These are phyloP conservation scores for Panulirus ornatus DNA, from an alignment of 1,140 invertebrate genomes.

Conservation along the genomic window DNA sequence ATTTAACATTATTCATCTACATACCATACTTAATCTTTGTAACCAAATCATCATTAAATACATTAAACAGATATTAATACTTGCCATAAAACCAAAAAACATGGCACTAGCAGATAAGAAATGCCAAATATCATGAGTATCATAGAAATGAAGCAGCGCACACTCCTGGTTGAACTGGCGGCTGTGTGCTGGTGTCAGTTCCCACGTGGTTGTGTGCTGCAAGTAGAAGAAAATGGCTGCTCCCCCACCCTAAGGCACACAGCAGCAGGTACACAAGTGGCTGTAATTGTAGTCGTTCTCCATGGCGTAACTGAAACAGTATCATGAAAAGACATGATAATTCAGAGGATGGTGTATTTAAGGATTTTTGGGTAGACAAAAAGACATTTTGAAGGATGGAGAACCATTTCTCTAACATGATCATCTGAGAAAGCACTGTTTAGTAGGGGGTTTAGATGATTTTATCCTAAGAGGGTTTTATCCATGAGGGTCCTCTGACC, in stretches of 20 bases:
- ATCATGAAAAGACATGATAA: neutral
- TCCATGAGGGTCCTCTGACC: too few species aligned
- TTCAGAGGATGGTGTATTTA: too few species aligned
- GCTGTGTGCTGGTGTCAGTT: conserved; percentile 89
- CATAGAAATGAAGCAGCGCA: conserved; percentile 88
- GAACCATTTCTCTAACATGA: too few species aligned
- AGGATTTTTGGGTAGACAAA: too few species aligned
- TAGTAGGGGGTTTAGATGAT: too few species aligned
- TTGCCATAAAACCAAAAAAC: conserved; percentile 92
- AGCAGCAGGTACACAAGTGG: conserved; percentile 84
- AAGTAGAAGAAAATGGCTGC: conserved; percentile 88
- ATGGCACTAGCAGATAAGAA: conserved; percentile 90
- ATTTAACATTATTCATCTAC: too few species aligned
- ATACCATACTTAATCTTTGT: too few species aligned
- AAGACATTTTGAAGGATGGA: too few species aligned
- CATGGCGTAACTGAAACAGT: conserved; percentile 82
- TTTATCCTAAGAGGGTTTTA: too few species aligned
- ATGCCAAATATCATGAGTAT: conserved; percentile 94
- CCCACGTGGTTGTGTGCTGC: conserved; percentile 89
- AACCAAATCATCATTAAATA: too few species aligned
- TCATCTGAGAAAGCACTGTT: too few species aligned
- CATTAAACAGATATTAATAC: conserved; percentile 16
- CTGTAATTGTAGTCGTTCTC: conserved; percentile 84
- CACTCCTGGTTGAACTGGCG: conserved; percentile 87
- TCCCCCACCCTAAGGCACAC: conserved; percentile 84